Evolutionary conservation across 2,797 vertebrate genomes (phyloP).

Genomic region (Sandelia bainsii): DNA sequence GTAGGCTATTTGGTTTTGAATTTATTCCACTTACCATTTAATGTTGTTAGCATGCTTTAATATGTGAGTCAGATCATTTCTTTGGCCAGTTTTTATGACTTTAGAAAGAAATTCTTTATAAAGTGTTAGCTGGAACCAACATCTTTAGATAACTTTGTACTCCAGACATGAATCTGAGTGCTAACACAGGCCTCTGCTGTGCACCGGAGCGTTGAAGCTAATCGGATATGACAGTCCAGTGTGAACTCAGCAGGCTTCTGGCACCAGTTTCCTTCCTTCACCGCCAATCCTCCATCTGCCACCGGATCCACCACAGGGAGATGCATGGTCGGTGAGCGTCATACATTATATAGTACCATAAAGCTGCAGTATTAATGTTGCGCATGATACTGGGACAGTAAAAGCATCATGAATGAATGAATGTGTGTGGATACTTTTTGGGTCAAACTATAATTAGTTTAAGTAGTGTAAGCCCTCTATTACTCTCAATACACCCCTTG

Average conservation of each 20-base stretch:
- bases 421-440: neutral
- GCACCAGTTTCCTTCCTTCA: conserved; percentile 31
- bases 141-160: conserved; percentile 18
- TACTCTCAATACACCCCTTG: too few relatives aligned
- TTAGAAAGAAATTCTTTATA: neutral
- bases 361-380: neutral
- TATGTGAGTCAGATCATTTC: too few relatives aligned
- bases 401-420: neutral
- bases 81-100: neutral
- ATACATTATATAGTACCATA: neutral
- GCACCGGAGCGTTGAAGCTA: conserved; percentile 52
- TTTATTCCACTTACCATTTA: too few relatives aligned
- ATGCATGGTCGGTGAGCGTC: neutral
- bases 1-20: too few relatives aligned
- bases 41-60: too few relatives aligned
- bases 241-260: conserved; percentile 73
- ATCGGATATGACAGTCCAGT: conserved; percentile 65
- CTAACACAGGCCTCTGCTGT: conserved; percentile 69
- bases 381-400: neutral
- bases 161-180: conserved; percentile 44
- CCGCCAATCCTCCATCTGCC: conserved; percentile 79
- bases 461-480: neutral
- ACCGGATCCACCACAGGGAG: conserved; percentile 68
- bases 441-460: neutral
- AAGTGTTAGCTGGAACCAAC: conserved; percentile 7